Evolutionary conservation across 2,113 vertebrate species (phyloP).

Genomic region (Anarhynchus alexandrinus): DNA sequence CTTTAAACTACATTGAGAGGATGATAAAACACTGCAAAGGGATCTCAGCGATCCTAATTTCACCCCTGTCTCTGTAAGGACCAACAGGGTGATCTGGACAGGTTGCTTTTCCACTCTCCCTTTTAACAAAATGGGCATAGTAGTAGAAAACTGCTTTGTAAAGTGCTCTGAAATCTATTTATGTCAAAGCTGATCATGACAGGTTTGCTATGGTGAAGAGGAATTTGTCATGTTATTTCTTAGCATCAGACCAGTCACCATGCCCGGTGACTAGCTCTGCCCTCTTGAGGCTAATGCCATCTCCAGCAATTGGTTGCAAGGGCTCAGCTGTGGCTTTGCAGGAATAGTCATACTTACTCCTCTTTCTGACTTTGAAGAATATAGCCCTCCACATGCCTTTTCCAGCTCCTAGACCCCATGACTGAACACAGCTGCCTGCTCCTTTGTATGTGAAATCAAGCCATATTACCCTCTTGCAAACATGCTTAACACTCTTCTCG

Average conservation of each 20-base stretch:
- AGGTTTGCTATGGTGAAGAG: neutral
- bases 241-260: neutral
- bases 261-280: neutral
- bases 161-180: neutral
- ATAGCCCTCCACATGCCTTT: fast-evolving
- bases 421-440: neutral
- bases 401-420: neutral
- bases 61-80: neutral
- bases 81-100: neutral
- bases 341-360: neutral
- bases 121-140: neutral
- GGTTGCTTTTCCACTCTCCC: neutral
- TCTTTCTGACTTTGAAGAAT: neutral
- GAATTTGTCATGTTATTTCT: neutral
- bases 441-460: neutral
- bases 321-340: neutral
- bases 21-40: neutral
- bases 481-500: neutral
- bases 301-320: neutral
- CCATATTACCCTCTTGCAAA: neutral
- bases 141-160: neutral
- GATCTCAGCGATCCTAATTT: neutral
- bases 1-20: neutral
- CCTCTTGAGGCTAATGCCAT: neutral
- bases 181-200: neutral